phyloP scores from a whole-genome alignment of 2,888 invertebrate species.

The Ophioninae sp. region DNA sequence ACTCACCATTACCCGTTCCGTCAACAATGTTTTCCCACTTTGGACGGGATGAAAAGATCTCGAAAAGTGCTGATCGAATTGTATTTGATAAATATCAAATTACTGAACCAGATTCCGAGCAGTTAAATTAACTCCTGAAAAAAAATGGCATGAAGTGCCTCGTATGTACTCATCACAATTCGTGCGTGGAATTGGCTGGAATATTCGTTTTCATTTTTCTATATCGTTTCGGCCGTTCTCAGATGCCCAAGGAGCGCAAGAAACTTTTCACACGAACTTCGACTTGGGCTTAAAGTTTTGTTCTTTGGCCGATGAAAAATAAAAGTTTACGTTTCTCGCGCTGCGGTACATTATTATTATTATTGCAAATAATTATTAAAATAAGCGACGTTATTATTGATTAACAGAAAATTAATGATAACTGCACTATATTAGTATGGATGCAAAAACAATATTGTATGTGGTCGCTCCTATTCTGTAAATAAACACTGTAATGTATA shows the following conservation, averaged over 20 bases:
- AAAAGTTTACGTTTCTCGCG: constrained; percentile 56
- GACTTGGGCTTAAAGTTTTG: constrained; percentile 3
- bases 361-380: constrained; percentile 59
- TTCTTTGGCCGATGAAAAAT: background rate
- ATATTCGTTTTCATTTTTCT: constrained; percentile 10
- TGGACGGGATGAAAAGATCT: background rate
- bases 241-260: background rate
- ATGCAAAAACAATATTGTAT: constrained; percentile 76
- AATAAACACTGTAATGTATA: constrained; percentile 80
- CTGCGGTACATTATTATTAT: constrained; percentile 71
- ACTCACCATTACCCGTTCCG: background rate
- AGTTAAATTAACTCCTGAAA: background rate
- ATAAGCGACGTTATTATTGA: constrained; percentile 67
- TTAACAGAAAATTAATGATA: constrained; percentile 76
- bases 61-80: background rate
- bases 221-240: background rate
- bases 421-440: constrained; percentile 79
- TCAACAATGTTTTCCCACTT: background rate
- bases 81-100: background rate
- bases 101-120: background rate
- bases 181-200: constrained; percentile 25
- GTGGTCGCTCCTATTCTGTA: constrained; percentile 80
- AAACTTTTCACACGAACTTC: constrained; percentile 5
- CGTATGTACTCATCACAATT: constrained; percentile 34
- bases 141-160: constrained; percentile 5